Evolutionary conservation across 2,888 invertebrate species (phyloP), one percentile per base, ranked within the genome.

Genomic region (Pristionchus entomophagus): DNA sequence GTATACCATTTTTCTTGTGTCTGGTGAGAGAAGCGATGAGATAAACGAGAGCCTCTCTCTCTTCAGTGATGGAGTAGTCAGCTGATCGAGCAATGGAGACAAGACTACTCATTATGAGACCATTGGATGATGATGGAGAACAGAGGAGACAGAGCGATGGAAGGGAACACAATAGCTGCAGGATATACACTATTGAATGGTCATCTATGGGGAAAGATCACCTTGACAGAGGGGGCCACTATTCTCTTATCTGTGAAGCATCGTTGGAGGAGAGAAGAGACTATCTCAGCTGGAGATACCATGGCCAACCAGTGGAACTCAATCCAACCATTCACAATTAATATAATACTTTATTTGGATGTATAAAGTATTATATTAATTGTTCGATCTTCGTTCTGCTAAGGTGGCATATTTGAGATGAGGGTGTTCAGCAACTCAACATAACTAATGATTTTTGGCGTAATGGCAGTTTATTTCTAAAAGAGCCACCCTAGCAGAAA

Each of bases 1-100:
- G n/a, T n/a, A n/a, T 32, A 73, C 73, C 73, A 73, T 73, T 73
- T 26, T 73, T 73, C 59, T 82, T 82, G 14, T 56, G 53, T 59
- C 82, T 53, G 8, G 82, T 82, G 19, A 82, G 32, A 19, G 82
- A 82, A 14, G 35, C 53, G 17, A 82, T 59, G 59, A 82, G 82
- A 59, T 82, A 82, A 6, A 82, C 82, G 38, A 82, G 82, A 38
- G 53, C 56, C 17, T 82, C 82, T 29, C 82, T 82, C 26, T 82
- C 82, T 2, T 59, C 59, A n/a, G 1, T 2, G 19, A 59, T 35
- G 6, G 56, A 38, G 14, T 38, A 41, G 38, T 82, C 82, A 22
- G 82, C 41, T 26, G 56, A 29, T 38, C 26, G n/a, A 38, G 38
- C 53, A 17, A 82, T 41, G 14, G 38, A 32, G 4, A 56, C 12